Conservation (phyloP, 1,140 invertebrate genomes). For the Ditylenchus dipsaci region DNA sequence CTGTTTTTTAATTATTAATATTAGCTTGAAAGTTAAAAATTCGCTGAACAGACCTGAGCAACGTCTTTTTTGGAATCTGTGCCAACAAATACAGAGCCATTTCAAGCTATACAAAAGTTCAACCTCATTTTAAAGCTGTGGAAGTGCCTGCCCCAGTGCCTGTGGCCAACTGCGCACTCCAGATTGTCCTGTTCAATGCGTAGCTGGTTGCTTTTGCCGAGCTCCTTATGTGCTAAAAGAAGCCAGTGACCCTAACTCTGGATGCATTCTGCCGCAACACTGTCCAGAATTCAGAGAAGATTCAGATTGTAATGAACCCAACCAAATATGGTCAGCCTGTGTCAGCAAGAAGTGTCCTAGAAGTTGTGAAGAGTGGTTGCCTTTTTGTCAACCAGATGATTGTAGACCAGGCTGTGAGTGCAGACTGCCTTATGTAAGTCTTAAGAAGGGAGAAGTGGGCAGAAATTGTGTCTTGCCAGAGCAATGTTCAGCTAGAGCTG, state of each 20-base stretch:
- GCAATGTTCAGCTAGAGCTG: conserved; percentile 8
- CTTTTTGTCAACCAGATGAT: conserved; percentile 15
- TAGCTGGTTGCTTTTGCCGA: conserved; percentile 30
- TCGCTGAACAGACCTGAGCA: too few relatives aligned
- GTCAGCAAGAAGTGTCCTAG: conserved; percentile 3
- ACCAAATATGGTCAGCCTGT: not conserved
- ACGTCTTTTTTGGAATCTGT: too few relatives aligned
- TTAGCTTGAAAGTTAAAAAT: too few relatives aligned
- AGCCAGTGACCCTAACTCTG: conserved; percentile 14
- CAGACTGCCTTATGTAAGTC: not conserved
- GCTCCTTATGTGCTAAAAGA: conserved; percentile 29
- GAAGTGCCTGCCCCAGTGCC: conserved; percentile 24
- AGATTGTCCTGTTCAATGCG: conserved; percentile 8
- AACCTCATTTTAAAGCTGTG: conserved; percentile 10
- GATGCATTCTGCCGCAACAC: conserved; percentile 22
- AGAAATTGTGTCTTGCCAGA: conserved; percentile 24
- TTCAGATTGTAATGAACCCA: not conserved
- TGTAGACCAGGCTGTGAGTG: conserved; percentile 26
- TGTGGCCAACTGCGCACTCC: conserved; percentile 9
- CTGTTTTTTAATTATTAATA: too few relatives aligned
- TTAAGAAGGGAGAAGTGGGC: conserved; percentile 8
- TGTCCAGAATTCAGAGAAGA: conserved; percentile 12
- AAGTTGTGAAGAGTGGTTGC: conserved; percentile 5
- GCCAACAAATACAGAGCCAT: too few relatives aligned
- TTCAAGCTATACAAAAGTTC: too few relatives aligned